Evolutionary conservation across 2,113 vertebrate species (phyloP), one percentile per base, ranked within the genome.

Genomic region (Microtus oregoni): DNA sequence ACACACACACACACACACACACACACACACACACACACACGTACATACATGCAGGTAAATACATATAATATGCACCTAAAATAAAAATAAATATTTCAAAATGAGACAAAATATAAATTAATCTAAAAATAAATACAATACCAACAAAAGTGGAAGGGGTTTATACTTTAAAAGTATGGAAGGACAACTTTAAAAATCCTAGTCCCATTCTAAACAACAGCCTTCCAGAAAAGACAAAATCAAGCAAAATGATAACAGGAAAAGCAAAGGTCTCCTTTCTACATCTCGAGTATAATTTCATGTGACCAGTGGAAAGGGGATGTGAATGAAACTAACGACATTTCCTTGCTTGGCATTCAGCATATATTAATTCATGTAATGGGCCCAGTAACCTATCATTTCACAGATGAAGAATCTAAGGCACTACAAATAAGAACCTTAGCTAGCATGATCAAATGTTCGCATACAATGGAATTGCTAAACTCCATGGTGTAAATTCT

Each of bases 81-180:
- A 38, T 61, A 38, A 82, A 81, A 82, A 55, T 35, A 58, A 30
- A 63, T n/a, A 55, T 72, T 93, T 96, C 50, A 94, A 55, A 96
- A 86, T 20, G 92, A 96, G 32, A 24, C n/a, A 93, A 92, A 91
- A 61, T 68, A 92, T 9, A 75, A 90, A 32, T 83, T 68, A 75
- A 44, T 77, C 38, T 28, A 92, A 93, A 94, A 77, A 91, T 67
- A 79, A 35, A 92, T 14, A 79, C 3, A 83, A 63, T 77, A 50
- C 83, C 6, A 96, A 88, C 44, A 91, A 86, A 91, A 94, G 44
- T 3, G 7, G 68, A 92, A 90, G 35, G 26, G 5, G 17, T 47
- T 55, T 76, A 77, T 17, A 65, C 7, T 41, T 19, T 58, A 58
- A 58, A 58, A 58, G 55, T 58, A 58, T 58, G 19, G 19, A 58